Evolutionary conservation across 2,888 invertebrate species (phyloP), one percentile per base, ranked within the genome.

Genomic region (Volucella inflata): DNA sequence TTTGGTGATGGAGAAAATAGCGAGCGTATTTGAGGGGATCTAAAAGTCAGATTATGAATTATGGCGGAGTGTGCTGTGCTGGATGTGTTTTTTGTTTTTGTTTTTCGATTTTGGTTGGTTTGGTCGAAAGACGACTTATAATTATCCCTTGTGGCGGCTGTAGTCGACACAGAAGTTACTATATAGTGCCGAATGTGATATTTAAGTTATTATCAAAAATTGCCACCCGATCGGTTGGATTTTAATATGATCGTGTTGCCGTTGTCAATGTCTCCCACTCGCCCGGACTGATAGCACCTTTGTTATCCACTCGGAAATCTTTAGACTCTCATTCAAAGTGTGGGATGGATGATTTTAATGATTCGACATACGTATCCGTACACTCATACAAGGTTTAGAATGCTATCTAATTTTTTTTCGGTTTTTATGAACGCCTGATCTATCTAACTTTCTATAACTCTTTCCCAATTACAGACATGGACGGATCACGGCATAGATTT

Each of bases 41-140:
- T 79, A 46, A 60, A 80, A 74, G 68, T 74, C 74, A 53, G 51
- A 76, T 59, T 65, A 65, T 81, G 81, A 81, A 55, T 81, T 71
- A 81, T 76, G 64, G 40, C 42, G 14, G 60, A 50, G 50, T 38
- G 70, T 81, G 70, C 53, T 64, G 12, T n/a, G 38, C 17, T 51
- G 36, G 40, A 12, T 48, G 42, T 40, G 8, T 50, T 14, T 38
- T n/a, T 12, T 70, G 12, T 44, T 36, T 50, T 36, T 12, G 9
- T 17, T 60, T 51, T 53, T 62, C 62, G 17, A 44, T 17, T 12
- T 51, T 30, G 21, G n/a, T 46, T 40, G 44, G 16, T 50, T 38
- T 40, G 53, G 36, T 21, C 17, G 67, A 48, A 59, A 51, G 38
- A 48, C 68, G 53, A 64, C 71, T 70, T 71, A 81, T 65, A 81